Conservation (phyloP, 2,113 vertebrate species). For the Heteronetta atricapilla region DNA sequence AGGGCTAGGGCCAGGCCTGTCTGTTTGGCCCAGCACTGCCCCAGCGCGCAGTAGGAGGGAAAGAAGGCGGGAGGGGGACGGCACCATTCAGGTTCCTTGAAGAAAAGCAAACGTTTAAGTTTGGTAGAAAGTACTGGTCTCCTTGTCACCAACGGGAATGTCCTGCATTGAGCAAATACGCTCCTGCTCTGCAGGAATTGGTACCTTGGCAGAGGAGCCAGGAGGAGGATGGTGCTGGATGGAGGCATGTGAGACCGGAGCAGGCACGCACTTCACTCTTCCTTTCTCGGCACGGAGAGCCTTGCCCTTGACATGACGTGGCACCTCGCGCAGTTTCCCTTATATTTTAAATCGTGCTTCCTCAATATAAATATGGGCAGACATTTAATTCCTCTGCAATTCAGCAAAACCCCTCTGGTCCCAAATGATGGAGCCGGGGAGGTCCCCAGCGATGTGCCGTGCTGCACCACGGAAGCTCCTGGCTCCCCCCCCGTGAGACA, state of each 20-base stretch:
- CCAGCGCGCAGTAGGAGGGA: fast-evolving
- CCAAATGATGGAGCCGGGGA: not conserved
- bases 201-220: not conserved
- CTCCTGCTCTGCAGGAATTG: not conserved
- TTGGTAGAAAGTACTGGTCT: not conserved
- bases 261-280: fast-evolving
- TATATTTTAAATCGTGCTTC: not conserved
- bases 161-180: not conserved
- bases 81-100: not conserved
- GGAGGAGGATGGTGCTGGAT: not conserved
- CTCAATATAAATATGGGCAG: not conserved
- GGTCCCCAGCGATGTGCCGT: not conserved
- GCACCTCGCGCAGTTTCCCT: not conserved
- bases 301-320: fast-evolving
- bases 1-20: not conserved
- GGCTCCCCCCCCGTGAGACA: not conserved
- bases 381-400: not conserved
- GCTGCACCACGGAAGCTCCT: not conserved
- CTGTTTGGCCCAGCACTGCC: fast-evolving
- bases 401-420: not conserved
- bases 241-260: not conserved
- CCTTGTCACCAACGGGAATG: not conserved
- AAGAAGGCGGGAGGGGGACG: not conserved
- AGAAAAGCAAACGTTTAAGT: not conserved
- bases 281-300: not conserved